Base-by-base conservation (phyloP, 2,888 invertebrate species). In the Epinotia nisella region DNA sequence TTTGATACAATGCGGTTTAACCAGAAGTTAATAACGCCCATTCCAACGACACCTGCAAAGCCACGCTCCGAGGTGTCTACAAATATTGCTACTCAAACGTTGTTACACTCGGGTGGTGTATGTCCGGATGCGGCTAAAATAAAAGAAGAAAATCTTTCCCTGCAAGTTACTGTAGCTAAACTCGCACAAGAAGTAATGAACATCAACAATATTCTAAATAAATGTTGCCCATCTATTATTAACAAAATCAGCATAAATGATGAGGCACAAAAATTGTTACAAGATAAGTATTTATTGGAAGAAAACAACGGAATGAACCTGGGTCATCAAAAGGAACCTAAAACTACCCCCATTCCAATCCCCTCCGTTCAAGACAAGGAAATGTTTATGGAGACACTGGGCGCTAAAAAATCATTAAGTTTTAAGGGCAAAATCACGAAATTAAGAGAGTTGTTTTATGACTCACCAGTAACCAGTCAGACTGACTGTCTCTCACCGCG, bases 41-140 rank as follows among this genome's bases (percentile, higher is more conserved):
- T 91, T 65, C 91, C 92, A 21, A 77, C 74, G 67, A 85, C 88
- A 41, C 90, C 91, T 35, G 76, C 75, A 59, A 82, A 76, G 73
- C 67, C 79, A 35, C 75, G 60, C 51, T 72, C 64, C 59, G 73
- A 61, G 60, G 39, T 58, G 3, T 19, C 61, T n/a, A 24, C 55
- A 67, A 73, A 61, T 39, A 49, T 45, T 55, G 65, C 56, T 15
- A 62, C 64, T 15, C 60, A 69, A 35, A 21, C 62, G 35, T 19
- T 29, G 41, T 69, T 75, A 51, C 65, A 66, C n/a, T 53, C 64
- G 17, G 39, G 68, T 61, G 73, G 76, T n/a, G 62, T 70, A 5
- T 82, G 80, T 19, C 76, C 71, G 59, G 84, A 84, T 39, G 82
- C 81, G 56, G 78, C 78, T 39, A 79, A 78, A 77, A 71, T 82